A percentile compares a stretch with the other conserved stretches of the same genome.
These are phyloP conservation scores for Mus spretus DNA, from an alignment of 2,797 vertebrate species.

Conservation along the genomic window DNA sequence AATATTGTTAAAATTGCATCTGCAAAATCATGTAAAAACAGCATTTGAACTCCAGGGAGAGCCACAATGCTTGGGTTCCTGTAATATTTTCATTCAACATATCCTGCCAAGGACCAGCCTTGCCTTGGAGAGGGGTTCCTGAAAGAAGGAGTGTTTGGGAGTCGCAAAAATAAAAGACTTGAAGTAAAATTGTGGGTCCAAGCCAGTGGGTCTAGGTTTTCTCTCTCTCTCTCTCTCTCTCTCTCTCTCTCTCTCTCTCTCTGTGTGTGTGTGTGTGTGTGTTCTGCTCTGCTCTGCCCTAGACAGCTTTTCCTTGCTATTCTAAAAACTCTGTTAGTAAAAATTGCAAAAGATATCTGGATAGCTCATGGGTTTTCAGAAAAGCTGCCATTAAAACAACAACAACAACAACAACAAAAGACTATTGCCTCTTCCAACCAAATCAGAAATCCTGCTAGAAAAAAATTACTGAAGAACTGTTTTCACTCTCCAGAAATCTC, in stretches of 20 bases:
- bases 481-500: not conserved
- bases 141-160: not conserved
- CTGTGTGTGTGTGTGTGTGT: too few species aligned
- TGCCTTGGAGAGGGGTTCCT: not conserved
- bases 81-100: not conserved
- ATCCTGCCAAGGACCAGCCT: not conserved
- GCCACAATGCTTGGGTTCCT: not conserved
- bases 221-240: too few species aligned
- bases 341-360: not conserved
- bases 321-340: not conserved
- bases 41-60: not conserved
- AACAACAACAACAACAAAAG: not conserved
- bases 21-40: slow-evolving; percentile 4
- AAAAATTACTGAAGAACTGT: not conserved
- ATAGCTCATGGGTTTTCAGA: not conserved
- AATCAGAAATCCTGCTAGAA: not conserved
- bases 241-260: too few species aligned
- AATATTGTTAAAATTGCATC: slow-evolving; percentile 6
- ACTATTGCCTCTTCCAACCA: not conserved
- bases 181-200: too few species aligned
- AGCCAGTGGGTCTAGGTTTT: too few species aligned
- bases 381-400: not conserved
- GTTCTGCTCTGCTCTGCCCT: too few species aligned
- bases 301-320: not conserved
- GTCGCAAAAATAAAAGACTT: too few species aligned